phyloP scores from a whole-genome alignment of 2,113 vertebrate species.

The Parus major region DNA sequence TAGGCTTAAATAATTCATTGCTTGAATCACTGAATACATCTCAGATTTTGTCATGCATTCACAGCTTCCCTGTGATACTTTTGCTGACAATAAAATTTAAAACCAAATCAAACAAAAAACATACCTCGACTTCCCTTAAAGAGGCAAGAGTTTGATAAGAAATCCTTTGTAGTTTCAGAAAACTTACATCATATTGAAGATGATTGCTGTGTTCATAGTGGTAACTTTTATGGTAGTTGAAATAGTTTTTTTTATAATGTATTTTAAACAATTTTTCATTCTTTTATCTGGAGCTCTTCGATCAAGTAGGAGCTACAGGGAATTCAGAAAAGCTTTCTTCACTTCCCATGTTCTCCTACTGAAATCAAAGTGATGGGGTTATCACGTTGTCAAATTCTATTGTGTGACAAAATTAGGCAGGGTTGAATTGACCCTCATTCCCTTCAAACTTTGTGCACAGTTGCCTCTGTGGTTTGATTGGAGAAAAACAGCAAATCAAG shows the following conservation, averaged over 20 bases:
- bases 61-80: constrained; percentile 44
- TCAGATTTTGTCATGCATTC: constrained; percentile 21
- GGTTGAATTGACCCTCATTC: neutral
- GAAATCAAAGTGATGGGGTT: constrained; percentile 45
- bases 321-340: constrained; percentile 46
- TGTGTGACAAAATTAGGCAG: constrained; percentile 4
- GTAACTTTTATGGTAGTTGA: constrained; percentile 8
- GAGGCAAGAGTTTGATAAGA: neutral
- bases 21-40: constrained; percentile 44
- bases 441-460: neutral
- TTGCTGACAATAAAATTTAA: constrained; percentile 18
- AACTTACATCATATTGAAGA: neutral
- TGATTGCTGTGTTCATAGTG: neutral
- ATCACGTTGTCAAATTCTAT: neutral
- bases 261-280: constrained; percentile 30
- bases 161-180: neutral
- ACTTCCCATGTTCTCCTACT: neutral
- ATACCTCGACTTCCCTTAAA: constrained; percentile 15
- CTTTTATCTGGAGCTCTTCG: constrained; percentile 42
- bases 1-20: constrained; percentile 41
- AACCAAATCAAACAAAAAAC: constrained; percentile 44
- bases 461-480: neutral
- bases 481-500: neutral
- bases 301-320: constrained; percentile 33
- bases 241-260: constrained; percentile 30